Conservation (phyloP, 2,113 vertebrate genomes). For the Brevimyrus niger region DNA sequence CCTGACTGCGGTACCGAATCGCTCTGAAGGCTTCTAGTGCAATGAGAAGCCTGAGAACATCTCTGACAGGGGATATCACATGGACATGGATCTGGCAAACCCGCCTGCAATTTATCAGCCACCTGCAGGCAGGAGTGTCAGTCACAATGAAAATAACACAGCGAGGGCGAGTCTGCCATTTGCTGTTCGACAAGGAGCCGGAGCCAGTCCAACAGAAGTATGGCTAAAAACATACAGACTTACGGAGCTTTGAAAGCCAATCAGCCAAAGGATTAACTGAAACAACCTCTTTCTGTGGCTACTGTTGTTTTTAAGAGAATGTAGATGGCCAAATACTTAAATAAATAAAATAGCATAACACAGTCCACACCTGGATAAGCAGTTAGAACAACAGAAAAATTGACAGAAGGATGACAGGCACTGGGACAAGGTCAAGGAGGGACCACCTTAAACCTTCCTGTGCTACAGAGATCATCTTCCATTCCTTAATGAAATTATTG, state of each 20-base stretch:
- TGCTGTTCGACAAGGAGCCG: slow-evolving; percentile 16
- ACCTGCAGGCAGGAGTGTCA: slow-evolving; percentile 24
- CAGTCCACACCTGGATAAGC: not conserved
- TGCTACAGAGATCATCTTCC: not conserved
- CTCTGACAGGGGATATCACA: slow-evolving; percentile 24
- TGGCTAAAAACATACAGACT: not conserved
- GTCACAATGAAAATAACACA: slow-evolving; percentile 30
- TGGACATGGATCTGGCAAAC: slow-evolving; percentile 23
- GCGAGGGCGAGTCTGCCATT: slow-evolving; percentile 6
- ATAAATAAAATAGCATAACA: not conserved
- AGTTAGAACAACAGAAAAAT: slow-evolving; percentile 15
- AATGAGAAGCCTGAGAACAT: slow-evolving; percentile 36
- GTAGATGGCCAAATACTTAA: slow-evolving; percentile 17
- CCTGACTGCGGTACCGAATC: slow-evolving; percentile 12
- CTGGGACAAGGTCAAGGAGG: not conserved
- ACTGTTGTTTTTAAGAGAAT: slow-evolving; percentile 26
- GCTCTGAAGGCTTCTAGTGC: not conserved
- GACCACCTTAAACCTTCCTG: not conserved
- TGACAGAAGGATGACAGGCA: not conserved
- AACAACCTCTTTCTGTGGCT: slow-evolving; percentile 40
- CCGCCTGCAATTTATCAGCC: slow-evolving; percentile 28
- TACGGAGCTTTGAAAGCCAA: slow-evolving; percentile 23
- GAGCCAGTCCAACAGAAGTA: slow-evolving; percentile 14
- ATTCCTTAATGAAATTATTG: not conserved
- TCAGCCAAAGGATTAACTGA: slow-evolving; percentile 32